These are phyloP conservation scores for Meloidogyne hapla DNA, from an alignment of 1,140 invertebrate genomes.

Conservation along the genomic window DNA sequence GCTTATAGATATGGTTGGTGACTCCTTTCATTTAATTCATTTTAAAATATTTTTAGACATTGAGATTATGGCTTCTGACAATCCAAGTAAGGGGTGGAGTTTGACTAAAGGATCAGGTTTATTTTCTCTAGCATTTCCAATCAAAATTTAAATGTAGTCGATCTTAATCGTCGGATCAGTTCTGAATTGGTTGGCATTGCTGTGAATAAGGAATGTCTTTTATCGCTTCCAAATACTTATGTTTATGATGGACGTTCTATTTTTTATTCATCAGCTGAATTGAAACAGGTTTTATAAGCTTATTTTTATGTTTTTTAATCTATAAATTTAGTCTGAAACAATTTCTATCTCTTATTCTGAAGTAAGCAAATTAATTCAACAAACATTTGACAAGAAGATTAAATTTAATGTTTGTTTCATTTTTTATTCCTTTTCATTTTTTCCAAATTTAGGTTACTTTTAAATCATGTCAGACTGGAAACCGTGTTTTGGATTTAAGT, in stretches of 20 bases:
- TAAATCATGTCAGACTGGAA: not conserved
- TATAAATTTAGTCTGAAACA: not conserved
- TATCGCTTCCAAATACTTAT: not conserved
- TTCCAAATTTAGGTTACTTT: not conserved
- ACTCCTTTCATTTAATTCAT: not conserved
- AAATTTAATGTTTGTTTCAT: not conserved
- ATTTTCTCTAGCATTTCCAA: not conserved
- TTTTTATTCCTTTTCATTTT: not conserved
- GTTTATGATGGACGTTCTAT: not conserved
- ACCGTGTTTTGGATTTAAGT: not conserved
- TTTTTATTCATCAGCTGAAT: not conserved
- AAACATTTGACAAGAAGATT: not conserved
- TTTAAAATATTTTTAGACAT: conserved; percentile 25
- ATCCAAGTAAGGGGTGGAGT: conserved; percentile 27
- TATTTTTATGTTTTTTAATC: not conserved
- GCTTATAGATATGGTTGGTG: conserved; percentile 38
- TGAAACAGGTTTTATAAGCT: not conserved
- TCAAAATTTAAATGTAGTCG: not conserved
- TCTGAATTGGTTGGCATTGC: conserved; percentile 30
- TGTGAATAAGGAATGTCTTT: not conserved
- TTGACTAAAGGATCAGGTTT: conserved; percentile 41
- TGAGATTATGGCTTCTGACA: conserved; percentile 17
- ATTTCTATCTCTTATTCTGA: not conserved
- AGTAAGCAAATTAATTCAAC: not conserved
- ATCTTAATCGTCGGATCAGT: conserved; percentile 39